Base-by-base conservation (phyloP, 2,888 invertebrate species). In the Dolichopus griseipennis region DNA sequence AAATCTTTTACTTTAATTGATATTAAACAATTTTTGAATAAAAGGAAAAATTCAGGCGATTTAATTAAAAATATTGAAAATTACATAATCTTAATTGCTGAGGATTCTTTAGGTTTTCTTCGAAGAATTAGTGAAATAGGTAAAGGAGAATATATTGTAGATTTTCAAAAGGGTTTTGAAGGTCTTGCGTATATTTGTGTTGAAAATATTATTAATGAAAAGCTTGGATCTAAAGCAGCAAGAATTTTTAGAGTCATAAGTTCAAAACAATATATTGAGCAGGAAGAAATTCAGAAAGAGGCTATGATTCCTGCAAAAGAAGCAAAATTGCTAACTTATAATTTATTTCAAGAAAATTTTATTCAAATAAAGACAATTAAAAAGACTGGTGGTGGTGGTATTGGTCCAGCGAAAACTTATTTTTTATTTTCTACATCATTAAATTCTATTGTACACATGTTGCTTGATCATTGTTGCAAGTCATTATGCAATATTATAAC, bases 271-370 rank as follows among this genome's bases (percentile, higher is more conserved):
- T 93, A 88, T 76, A 88, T 96, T 69, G 97, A 97, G 78, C 93
- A 95, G 74, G 95, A 93, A 71, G 90, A 93, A 77, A 91, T 97
- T 69, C 95, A 96, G 78, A 92, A 93, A 75, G 83, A 91, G 73
- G 95, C 93, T 0, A 95, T 97, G 96, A 87, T 97, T 74, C 92
- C 94, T 0, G 90, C 92, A 33, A 97, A 97, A 78, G 95, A 96
- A 79, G 92, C 94, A 2, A 97, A 97, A 78, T 87, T 91, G 72
- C 81, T 95, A 18, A 90, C 94, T 0, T 96, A 95, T 79, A 89
- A 87, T 73, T 82, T 98, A 72, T 83, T 95, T 66, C 91, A 92
- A 77, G 92, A 95, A 76, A 79, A 81, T 70, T 81, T 80, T 67
- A 75, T 78, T 27, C 81, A 81, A 70, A 78, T 81, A 0, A 80